Evolutionary conservation across 2,797 vertebrate genomes (phyloP).

Genomic region (Limnodromus scolopaceus): DNA sequence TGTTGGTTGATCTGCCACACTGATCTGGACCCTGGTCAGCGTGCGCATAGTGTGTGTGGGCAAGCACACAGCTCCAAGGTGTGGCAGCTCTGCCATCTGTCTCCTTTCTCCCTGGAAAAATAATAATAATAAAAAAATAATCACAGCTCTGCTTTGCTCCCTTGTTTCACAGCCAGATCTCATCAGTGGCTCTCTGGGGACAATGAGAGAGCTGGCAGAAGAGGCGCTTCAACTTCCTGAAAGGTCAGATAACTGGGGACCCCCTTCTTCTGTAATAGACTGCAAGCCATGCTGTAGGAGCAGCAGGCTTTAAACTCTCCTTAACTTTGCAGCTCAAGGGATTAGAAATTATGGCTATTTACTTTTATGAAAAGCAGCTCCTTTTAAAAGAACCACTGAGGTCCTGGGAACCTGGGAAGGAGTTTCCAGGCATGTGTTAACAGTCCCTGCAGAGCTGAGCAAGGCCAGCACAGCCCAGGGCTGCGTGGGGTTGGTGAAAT

Average conservation of each 20-base stretch:
- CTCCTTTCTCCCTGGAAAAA: neutral
- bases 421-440: neutral
- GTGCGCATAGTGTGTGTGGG: fast-evolving
- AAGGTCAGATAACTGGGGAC: slow-evolving; percentile 56
- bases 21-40: neutral
- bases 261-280: slow-evolving; percentile 24
- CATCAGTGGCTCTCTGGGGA: slow-evolving; percentile 38
- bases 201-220: slow-evolving; percentile 31
- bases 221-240: slow-evolving; percentile 59
- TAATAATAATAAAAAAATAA: neutral
- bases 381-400: neutral
- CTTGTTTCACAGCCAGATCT: neutral
- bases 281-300: slow-evolving; percentile 27
- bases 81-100: neutral
- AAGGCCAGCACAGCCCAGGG: neutral
- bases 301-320: slow-evolving; percentile 30
- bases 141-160: slow-evolving; percentile 18
- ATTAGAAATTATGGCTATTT: slow-evolving; percentile 54
- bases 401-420: slow-evolving; percentile 56
- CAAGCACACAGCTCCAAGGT: neutral
- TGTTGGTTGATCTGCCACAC: fast-evolving
- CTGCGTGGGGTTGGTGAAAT: neutral
- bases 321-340: slow-evolving; percentile 43
- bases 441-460: neutral
- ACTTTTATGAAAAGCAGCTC: slow-evolving; percentile 53